Conservation (phyloP, 2,797 vertebrate species). For the Sebastes jordani region DNA sequence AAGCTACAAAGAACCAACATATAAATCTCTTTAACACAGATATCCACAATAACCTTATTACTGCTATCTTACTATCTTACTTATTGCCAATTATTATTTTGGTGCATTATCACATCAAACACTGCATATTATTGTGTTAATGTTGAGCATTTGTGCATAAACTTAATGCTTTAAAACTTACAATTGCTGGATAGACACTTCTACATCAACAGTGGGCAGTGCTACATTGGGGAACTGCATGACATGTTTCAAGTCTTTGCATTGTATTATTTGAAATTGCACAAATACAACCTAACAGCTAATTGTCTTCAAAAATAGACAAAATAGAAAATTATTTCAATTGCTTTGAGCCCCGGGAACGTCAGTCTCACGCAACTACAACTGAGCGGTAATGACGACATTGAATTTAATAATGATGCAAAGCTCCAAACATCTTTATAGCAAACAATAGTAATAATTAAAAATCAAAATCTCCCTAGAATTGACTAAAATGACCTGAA, state of each 20-base stretch:
- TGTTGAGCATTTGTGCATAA: not conserved
- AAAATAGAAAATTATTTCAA: not conserved
- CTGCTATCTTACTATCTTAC: not conserved
- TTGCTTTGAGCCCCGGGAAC: not conserved
- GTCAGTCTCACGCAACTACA: not conserved
- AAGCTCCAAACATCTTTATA: not conserved
- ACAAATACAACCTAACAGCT: not conserved
- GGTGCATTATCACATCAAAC: not conserved
- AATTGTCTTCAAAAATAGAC: not conserved
- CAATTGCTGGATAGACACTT: not conserved
- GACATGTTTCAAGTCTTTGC: not conserved
- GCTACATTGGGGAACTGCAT: not conserved
- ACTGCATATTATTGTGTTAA: not conserved
- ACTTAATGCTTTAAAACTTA: not conserved
- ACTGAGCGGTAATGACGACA: not conserved
- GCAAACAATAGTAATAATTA: rapidly evolving
- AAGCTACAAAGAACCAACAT: not conserved
- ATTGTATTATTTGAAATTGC: not conserved
- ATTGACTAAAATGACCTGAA: not conserved
- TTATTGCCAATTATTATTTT: not conserved
- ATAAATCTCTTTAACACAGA: not conserved
- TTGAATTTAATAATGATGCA: not conserved
- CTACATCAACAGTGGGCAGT: not conserved
- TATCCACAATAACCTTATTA: not conserved
- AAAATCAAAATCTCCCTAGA: not conserved